These are phyloP conservation scores for Morpho helenor DNA, from an alignment of 2,888 invertebrate genomes.

Conservation along the genomic window DNA sequence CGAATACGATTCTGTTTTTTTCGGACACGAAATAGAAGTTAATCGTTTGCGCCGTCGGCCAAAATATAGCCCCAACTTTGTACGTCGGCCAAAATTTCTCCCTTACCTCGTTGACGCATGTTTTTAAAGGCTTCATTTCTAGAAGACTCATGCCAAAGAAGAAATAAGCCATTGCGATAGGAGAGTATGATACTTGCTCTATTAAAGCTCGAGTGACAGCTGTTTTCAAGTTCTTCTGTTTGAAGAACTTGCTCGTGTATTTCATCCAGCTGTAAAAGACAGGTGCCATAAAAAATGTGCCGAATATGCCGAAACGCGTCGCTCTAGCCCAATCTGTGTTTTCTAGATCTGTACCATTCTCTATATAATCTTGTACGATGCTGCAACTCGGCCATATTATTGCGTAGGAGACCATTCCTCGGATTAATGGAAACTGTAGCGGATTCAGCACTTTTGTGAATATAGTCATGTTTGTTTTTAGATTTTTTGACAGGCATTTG, in stretches of 20 bases:
- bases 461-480: conserved; percentile 20
- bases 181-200: conserved; percentile 86
- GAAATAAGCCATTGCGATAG: conserved; percentile 85
- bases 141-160: conserved; percentile 87
- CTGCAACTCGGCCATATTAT: conserved; percentile 86
- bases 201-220: conserved; percentile 65
- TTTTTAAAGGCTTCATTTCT: conserved; percentile 81
- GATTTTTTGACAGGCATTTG: not conserved
- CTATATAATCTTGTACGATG: conserved; percentile 81
- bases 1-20: conserved; percentile 85
- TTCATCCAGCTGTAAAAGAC: conserved; percentile 88
- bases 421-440: conserved; percentile 59
- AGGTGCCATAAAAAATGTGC: conserved; percentile 87
- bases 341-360: conserved; percentile 41
- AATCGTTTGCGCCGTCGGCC: conserved; percentile 86
- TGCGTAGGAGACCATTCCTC: conserved; percentile 85
- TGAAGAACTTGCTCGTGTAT: conserved; percentile 51
- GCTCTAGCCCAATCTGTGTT: conserved; percentile 80
- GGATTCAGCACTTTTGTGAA: conserved; percentile 65
- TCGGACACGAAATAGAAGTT: conserved; percentile 86
- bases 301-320: conserved; percentile 85
- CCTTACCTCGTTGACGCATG: conserved; percentile 82
- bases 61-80: conserved; percentile 82
- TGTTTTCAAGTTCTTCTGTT: conserved; percentile 39
- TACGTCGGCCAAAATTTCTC: conserved; percentile 87